Evolutionary conservation across 2,797 vertebrate genomes (phyloP).

Genomic region (Xiphorhynchus erythropygius): DNA sequence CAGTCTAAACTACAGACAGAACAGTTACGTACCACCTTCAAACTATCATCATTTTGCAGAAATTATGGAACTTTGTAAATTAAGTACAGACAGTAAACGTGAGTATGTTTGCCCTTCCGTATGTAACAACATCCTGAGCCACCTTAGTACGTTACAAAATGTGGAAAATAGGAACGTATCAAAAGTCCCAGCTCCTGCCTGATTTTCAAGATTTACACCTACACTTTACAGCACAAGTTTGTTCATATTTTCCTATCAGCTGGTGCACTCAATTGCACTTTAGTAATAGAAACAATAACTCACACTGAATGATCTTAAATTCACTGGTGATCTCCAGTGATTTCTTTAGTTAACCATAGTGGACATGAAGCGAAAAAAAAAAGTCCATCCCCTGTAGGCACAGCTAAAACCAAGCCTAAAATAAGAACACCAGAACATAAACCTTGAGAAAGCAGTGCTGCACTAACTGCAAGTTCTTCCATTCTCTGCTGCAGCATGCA

Average conservation of each 20-base stretch:
- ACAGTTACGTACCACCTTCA: not conserved
- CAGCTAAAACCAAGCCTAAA: not conserved
- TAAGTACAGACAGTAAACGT: not conserved
- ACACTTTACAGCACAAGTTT: not conserved
- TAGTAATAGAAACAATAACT: not conserved
- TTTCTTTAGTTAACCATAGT: not conserved
- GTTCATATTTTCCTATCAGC: not conserved
- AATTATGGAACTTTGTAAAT: not conserved
- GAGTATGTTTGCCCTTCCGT: not conserved
- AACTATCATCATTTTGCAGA: not conserved
- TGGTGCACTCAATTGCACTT: not conserved
- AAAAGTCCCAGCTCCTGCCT: not conserved
- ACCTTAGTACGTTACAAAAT: not conserved
- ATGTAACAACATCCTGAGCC: not conserved
- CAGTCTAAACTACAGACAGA: not conserved
- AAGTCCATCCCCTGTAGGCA: not conserved
- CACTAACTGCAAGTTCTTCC: not conserved
- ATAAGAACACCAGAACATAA: not conserved
- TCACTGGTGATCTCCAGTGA: not conserved
- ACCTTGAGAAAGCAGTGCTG: rapidly evolving
- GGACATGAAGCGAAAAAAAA: not conserved
- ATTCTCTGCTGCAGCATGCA: not conserved
- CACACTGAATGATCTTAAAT: not conserved
- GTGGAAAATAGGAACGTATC: not conserved
- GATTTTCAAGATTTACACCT: not conserved